Percentiles rank a stretch among this genome's conserved stretches.
Conservation (phyloP, 2,113 vertebrate species). For the Psammodynastes pulverulentus region DNA sequence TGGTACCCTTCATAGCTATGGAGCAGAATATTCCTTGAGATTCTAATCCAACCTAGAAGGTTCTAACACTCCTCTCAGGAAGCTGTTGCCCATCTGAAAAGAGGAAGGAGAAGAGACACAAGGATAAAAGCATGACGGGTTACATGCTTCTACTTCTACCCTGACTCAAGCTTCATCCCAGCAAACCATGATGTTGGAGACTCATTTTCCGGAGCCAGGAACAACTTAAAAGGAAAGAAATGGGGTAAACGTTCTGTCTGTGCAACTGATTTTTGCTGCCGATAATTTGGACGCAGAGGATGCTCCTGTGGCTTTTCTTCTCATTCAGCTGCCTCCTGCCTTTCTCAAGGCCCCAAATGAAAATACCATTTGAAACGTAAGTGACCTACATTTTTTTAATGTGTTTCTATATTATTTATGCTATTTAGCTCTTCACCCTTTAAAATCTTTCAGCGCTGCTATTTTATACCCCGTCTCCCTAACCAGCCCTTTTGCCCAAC, state of each 20-base stretch:
- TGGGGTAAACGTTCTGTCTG: background rate
- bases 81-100: background rate
- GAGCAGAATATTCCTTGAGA: background rate
- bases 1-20: background rate
- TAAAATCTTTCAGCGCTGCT: background rate
- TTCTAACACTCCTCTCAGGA: background rate
- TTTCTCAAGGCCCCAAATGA: slow-evolving; percentile 70
- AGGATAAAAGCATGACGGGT: background rate
- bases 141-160: background rate
- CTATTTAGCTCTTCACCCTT: background rate
- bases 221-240: background rate
- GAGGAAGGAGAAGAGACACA: rapidly evolving
- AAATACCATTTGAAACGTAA: slow-evolving; percentile 88
- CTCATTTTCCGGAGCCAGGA: background rate
- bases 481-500: background rate
- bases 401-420: background rate
- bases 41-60: background rate
- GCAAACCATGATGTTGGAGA: slow-evolving; percentile 5
- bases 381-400: slow-evolving; percentile 44
- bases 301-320: slow-evolving; percentile 71
- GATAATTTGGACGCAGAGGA: slow-evolving; percentile 46
- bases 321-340: slow-evolving; percentile 59
- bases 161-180: rapidly evolving
- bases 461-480: background rate
- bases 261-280: background rate